A percentile compares a stretch with the other conserved stretches of the same genome.
Evolutionary conservation across 2,888 invertebrate genomes (phyloP).

Genomic region (Gerris lacustris): DNA sequence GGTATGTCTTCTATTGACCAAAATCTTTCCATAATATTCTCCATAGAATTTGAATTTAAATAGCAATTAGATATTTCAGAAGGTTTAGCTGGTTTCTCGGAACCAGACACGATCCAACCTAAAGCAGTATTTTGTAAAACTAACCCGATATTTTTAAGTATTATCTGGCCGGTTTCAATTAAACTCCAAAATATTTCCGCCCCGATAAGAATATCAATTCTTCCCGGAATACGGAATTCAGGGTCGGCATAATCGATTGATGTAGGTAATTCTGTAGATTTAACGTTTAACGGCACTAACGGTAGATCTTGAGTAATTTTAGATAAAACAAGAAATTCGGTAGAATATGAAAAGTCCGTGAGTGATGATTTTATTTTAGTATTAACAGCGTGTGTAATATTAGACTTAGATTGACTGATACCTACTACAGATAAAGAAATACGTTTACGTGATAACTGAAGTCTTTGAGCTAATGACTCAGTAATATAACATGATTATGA

Average conservation of each 20-base stretch:
- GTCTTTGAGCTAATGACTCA: conserved; percentile 1
- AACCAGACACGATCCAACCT: background rate
- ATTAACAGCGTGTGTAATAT: conserved; percentile 1
- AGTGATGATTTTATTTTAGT: background rate
- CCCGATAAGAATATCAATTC: conserved; percentile 16
- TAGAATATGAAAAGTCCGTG: background rate
- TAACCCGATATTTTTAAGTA: background rate
- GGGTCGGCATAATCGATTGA: conserved; percentile 16
- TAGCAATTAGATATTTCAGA: background rate
- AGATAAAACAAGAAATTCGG: conserved; percentile 10
- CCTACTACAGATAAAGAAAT: conserved; percentile 1
- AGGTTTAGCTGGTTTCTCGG: background rate
- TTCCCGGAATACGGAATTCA: conserved; percentile 13
- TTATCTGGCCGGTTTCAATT: conserved; percentile 5
- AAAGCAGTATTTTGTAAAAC: background rate
- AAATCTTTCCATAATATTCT: conserved; percentile 22
- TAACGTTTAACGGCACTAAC: background rate
- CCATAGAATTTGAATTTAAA: background rate
- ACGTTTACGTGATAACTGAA: too few species aligned
- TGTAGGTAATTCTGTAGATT: background rate
- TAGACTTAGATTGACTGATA: conserved; percentile 2
- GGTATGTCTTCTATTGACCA: conserved; percentile 31
- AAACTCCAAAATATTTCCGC: conserved; percentile 16
- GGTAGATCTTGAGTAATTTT: conserved; percentile 9
- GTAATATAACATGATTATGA: conserved; percentile 13